These are phyloP conservation scores for Masticophis lateralis DNA, from an alignment of 2,797 vertebrate genomes.

Conservation along the genomic window DNA sequence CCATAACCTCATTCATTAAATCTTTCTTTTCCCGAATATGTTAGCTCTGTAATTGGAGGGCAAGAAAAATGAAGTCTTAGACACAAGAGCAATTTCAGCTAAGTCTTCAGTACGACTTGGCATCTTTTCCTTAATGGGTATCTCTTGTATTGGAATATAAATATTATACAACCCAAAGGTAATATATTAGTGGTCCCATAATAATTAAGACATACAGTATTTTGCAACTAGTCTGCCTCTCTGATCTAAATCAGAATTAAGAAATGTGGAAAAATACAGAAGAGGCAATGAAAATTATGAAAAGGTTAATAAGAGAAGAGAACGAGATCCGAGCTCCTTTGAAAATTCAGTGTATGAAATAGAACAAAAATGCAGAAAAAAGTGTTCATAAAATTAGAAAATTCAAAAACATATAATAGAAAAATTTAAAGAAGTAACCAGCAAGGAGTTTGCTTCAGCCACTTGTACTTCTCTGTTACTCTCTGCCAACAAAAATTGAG, in stretches of 20 bases:
- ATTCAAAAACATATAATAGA: background rate
- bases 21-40: background rate
- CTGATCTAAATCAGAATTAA: background rate
- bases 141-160: background rate
- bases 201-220: background rate
- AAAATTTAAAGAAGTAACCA: background rate
- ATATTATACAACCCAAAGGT: background rate
- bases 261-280: background rate
- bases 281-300: background rate
- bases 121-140: background rate
- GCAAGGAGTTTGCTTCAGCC: background rate
- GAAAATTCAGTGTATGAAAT: background rate
- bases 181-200: background rate
- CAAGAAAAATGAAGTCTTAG: background rate
- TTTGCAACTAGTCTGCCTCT: too few relatives aligned
- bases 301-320: background rate
- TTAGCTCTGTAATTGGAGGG: background rate
- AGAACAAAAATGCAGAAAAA: background rate
- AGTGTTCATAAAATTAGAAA: background rate
- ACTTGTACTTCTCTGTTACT: background rate
- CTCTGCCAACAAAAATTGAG: background rate
- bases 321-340: background rate
- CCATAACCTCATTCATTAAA: background rate
- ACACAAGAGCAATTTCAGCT: background rate
- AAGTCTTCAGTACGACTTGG: background rate